phyloP scores from a whole-genome alignment of 2,888 invertebrate species.

The Phengaris arion region DNA sequence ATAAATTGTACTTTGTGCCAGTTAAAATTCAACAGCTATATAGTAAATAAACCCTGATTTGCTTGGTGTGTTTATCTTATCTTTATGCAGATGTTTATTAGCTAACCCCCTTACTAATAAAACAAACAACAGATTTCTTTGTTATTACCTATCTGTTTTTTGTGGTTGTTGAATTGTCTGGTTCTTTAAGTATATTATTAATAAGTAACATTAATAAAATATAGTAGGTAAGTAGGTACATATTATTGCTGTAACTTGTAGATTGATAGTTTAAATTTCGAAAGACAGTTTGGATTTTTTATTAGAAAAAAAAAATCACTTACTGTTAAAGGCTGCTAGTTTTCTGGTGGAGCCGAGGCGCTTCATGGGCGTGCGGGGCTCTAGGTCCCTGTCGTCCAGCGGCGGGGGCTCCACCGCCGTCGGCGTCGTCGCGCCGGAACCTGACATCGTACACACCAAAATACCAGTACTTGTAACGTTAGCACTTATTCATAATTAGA shows the following conservation, averaged over 20 bases:
- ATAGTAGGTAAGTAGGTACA: too few species aligned
- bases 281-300: not conserved
- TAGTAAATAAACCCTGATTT: too few species aligned
- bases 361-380: constrained; percentile 88
- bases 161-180: too few species aligned
- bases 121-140: too few species aligned
- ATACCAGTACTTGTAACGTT: not conserved
- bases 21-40: too few species aligned
- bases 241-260: not conserved
- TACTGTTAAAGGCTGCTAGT: constrained; percentile 88
- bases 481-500: constrained; percentile 26
- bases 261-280: not conserved
- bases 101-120: too few species aligned
- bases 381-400: constrained; percentile 87
- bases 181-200: too few species aligned
- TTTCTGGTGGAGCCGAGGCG: constrained; percentile 89
- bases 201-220: too few species aligned
- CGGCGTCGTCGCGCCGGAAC: constrained; percentile 82
- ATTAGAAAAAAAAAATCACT: constrained; percentile 58
- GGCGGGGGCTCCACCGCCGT: constrained; percentile 83
- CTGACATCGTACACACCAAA: constrained; percentile 39
- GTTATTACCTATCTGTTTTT: too few species aligned
- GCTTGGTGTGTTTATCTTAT: too few species aligned
- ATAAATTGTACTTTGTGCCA: too few species aligned
- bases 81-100: too few species aligned